Percentiles rank a stretch among this genome's conserved stretches.
These are phyloP conservation scores for Helarctos malayanus DNA, from an alignment of 2,797 vertebrate genomes.

Conservation along the genomic window DNA sequence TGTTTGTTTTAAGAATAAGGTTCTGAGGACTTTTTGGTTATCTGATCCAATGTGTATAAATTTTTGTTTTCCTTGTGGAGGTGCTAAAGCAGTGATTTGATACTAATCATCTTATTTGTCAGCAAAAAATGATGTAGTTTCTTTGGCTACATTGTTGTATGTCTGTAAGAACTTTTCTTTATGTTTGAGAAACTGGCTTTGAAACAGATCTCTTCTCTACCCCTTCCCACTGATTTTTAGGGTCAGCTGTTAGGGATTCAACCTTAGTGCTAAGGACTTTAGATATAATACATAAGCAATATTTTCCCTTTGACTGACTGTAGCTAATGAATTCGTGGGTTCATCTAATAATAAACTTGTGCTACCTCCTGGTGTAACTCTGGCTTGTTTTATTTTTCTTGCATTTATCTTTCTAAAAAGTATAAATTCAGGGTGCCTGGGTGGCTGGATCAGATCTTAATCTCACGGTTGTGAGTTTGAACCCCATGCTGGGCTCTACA, in stretches of 20 bases:
- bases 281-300: not conserved
- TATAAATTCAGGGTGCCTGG: not conserved
- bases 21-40: slow-evolving; percentile 32
- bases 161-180: not conserved
- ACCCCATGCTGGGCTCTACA: not conserved
- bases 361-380: not conserved
- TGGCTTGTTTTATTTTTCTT: slow-evolving; percentile 58
- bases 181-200: slow-evolving; percentile 14
- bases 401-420: slow-evolving; percentile 53
- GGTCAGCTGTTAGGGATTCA: not conserved
- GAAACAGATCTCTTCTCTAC: not conserved
- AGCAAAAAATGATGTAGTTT: not conserved
- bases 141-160: not conserved
- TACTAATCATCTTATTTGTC: not conserved
- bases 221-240: not conserved
- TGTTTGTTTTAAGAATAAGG: slow-evolving; percentile 29
- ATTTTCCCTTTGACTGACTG: not conserved
- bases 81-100: not conserved
- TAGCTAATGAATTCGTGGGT: slow-evolving; percentile 7
- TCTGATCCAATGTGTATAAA: not conserved
- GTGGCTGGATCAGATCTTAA: not conserved
- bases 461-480: not conserved
- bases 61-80: slow-evolving; percentile 7
- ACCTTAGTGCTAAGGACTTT: not conserved
- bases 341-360: slow-evolving; percentile 34